Base-by-base conservation (phyloP, 1,140 invertebrate genomes). In the Megathymus violae region DNA sequence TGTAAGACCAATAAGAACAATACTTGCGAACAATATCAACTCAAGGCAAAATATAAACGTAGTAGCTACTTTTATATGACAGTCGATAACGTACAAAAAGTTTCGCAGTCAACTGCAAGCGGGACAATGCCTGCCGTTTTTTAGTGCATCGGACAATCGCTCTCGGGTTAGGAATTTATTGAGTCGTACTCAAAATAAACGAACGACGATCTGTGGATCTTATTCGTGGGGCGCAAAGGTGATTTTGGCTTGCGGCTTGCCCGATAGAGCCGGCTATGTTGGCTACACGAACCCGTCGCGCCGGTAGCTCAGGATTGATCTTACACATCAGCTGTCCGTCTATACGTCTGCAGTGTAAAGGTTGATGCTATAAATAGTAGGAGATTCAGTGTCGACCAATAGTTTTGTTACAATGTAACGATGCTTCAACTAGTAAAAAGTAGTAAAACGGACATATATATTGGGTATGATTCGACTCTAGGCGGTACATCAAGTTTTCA, bases 151-250 rank as follows among this genome's bases (percentile, higher is more conserved):
- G 78, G 75, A 85, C 85, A 82, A 82, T 83, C 78, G 81, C 73
- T 78, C 63, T 67, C 48, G 74, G 67, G 79, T 84, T 83, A 83
- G 82, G 80, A 86, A 89, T 89, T 87, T 89, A 87, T 89, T 87
- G 86, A 85, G 78, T 76, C 81, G 75, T 80, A 76, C 41, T 54
- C 69, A 76, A 76, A 76, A 74, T 70, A 78, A 74, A 74, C 51
- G 61, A 48, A 10, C 13, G 22, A 2, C n/a, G 36, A 43, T 25
- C 22, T n/a, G 9, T 25, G 25, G n/a, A 22, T 17, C 44, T 13
- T 67, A 64, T 34, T 16, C 7, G 13, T 1, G 6, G 0, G 40
- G 1, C 0, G 34, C 50, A 62, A 43, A 41, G 58, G 40, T 15
- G 14, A 48, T 6, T 64, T 40, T 64, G 7, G 48, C 27, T 15